Conservation (phyloP, 1,140 invertebrate genomes). For the Watersipora subatra region DNA sequence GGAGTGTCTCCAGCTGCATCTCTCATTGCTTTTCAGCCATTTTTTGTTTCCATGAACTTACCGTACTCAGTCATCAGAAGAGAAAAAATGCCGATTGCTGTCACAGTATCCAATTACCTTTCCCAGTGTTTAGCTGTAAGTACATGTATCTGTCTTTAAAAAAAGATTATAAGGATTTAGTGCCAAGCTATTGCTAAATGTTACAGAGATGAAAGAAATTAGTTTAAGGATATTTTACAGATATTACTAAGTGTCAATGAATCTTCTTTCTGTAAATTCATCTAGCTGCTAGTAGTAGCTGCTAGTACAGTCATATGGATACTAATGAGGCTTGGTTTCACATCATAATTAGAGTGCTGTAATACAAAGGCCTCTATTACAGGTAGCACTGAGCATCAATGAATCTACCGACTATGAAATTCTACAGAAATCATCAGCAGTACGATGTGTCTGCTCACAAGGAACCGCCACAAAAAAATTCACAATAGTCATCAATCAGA, state of each 20-base stretch:
- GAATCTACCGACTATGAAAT: conserved; percentile 41
- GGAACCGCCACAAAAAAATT: conserved; percentile 41
- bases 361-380: conserved; percentile 1
- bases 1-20: conserved; percentile 52
- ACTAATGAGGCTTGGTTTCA: too few species aligned
- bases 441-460: conserved; percentile 29
- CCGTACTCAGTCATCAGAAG: conserved; percentile 79
- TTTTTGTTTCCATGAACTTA: conserved; percentile 70
- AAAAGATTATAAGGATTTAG: background rate
- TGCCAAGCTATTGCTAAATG: background rate
- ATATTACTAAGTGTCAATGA: too few species aligned
- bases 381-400: conserved; percentile 46
- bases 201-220: background rate
- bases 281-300: too few species aligned
- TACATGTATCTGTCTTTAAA: conserved; percentile 6
- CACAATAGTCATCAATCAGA: conserved; percentile 39
- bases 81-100: conserved; percentile 74
- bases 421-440: conserved; percentile 7
- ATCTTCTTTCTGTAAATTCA: too few species aligned
- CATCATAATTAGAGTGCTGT: too few species aligned
- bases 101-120: conserved; percentile 83
- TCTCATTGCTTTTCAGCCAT: conserved; percentile 72
- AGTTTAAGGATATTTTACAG: too few species aligned
- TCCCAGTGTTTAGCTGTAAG: conserved; percentile 50
- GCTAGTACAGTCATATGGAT: too few species aligned